Evolutionary conservation across 2,888 invertebrate genomes (phyloP).

Genomic region (Eristalis pertinax): DNA sequence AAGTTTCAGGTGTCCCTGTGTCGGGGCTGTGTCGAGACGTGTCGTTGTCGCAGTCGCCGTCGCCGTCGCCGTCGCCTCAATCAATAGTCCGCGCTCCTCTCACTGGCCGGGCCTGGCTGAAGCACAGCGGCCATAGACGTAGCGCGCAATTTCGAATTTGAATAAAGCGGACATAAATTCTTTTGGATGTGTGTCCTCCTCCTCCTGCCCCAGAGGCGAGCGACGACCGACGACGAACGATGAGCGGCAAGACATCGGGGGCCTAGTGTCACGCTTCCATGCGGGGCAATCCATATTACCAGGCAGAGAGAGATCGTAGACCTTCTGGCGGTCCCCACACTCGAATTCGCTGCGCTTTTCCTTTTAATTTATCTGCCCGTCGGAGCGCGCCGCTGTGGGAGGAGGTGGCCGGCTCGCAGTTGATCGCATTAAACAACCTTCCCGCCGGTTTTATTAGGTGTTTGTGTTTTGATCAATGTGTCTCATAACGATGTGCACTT

Average conservation of each 20-base stretch:
- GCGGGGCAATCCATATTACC: constrained; percentile 67
- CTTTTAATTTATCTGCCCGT: constrained; percentile 59
- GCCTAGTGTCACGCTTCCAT: constrained; percentile 67
- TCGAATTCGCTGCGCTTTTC: constrained; percentile 61
- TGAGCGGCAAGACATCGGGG: constrained; percentile 12
- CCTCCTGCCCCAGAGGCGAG: constrained; percentile 10
- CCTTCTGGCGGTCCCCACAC: constrained; percentile 60
- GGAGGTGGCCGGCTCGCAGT: constrained; percentile 64
- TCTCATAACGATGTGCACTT: constrained; percentile 64
- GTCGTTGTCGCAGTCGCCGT: not conserved
- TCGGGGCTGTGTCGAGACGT: constrained; percentile 27
- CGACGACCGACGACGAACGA: not conserved
- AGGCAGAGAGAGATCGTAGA: constrained; percentile 59
- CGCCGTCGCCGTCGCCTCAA: not conserved
- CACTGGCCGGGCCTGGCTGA: constrained; percentile 8
- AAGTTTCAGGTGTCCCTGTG: constrained; percentile 67
- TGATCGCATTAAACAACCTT: constrained; percentile 67
- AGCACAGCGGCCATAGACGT: constrained; percentile 11
- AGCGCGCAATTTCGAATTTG: constrained; percentile 52
- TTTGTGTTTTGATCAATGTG: constrained; percentile 72
- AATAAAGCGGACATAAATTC: constrained; percentile 64
- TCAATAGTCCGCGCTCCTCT: not conserved
- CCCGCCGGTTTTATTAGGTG: constrained; percentile 71
- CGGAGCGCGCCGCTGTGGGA: not conserved
- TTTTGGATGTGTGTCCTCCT: constrained; percentile 52